A percentile compares a stretch with the other conserved stretches of the same genome.
phyloP scores from a whole-genome alignment of 2,888 invertebrate genomes.

The Hylaea fasciaria region DNA sequence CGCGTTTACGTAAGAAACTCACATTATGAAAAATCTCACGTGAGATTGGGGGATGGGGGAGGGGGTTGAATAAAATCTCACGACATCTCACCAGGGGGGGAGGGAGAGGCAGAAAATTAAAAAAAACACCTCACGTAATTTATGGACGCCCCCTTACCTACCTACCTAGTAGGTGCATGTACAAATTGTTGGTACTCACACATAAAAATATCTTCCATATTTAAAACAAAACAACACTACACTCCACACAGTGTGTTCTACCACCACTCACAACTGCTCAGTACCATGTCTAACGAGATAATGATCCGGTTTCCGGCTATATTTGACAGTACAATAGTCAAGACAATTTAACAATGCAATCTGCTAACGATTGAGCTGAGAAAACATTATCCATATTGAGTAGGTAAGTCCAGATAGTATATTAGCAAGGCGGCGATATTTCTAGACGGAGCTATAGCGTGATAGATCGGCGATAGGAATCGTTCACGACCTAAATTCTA shows the following conservation, averaged over 20 bases:
- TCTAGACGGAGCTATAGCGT: not conserved
- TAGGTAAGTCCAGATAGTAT: not conserved
- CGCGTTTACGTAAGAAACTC: too few relatives aligned
- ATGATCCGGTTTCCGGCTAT: constrained; percentile 5
- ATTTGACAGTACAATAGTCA: not conserved
- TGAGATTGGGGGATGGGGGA: too few relatives aligned
- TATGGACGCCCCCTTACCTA: too few relatives aligned
- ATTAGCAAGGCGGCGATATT: not conserved
- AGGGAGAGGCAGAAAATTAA: too few relatives aligned
- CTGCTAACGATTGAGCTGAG: not conserved
- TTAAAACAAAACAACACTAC: constrained; percentile 4
- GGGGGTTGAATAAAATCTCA: too few relatives aligned
- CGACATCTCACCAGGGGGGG: too few relatives aligned
- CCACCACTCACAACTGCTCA: constrained; percentile 5
- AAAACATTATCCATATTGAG: not conserved
- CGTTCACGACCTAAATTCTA: constrained; percentile 31
- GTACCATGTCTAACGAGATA: constrained; percentile 7
- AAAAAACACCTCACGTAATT: too few relatives aligned
- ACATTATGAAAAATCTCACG: too few relatives aligned
- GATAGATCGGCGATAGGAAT: not conserved
- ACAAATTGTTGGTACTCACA: too few relatives aligned
- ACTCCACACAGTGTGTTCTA: not conserved
- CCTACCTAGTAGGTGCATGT: too few relatives aligned
- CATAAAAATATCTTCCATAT: constrained; percentile 8
- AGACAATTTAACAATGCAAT: too few relatives aligned